Evolutionary conservation across 2,797 vertebrate genomes (phyloP).

Genomic region (Sebastes melanostomus): DNA sequence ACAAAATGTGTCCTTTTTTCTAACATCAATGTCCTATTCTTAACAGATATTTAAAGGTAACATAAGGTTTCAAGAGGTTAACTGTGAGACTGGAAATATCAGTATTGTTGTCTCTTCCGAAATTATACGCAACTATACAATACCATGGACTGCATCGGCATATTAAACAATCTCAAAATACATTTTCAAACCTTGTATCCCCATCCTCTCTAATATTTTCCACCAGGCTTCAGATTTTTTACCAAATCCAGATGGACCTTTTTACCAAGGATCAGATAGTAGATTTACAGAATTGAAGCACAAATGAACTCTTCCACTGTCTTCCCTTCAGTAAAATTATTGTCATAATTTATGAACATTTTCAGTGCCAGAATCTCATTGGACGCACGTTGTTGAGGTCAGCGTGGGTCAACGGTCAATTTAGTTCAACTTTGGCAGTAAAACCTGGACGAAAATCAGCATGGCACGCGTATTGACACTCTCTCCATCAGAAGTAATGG

Average conservation of each 20-base stretch:
- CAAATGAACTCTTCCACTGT: background rate
- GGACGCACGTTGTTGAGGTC: background rate
- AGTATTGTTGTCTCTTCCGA: background rate
- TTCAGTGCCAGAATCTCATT: background rate
- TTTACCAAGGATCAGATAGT: background rate
- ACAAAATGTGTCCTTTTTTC: background rate
- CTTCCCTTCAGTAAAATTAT: background rate
- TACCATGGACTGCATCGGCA: background rate
- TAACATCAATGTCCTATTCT: background rate
- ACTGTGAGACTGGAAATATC: background rate
- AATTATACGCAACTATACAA: background rate
- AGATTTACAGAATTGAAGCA: background rate
- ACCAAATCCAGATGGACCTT: background rate
- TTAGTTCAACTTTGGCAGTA: background rate
- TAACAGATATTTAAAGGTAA: background rate
- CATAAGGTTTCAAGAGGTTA: background rate
- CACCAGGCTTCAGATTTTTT: background rate
- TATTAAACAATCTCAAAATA: background rate
- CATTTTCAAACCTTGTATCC: background rate
- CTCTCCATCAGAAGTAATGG: background rate
- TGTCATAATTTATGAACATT: background rate
- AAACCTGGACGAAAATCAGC: background rate
- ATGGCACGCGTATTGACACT: background rate
- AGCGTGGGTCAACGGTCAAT: background rate
- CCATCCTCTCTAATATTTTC: background rate